phyloP scores from a whole-genome alignment of 2,888 invertebrate genomes.

The Augiades crinisus region DNA sequence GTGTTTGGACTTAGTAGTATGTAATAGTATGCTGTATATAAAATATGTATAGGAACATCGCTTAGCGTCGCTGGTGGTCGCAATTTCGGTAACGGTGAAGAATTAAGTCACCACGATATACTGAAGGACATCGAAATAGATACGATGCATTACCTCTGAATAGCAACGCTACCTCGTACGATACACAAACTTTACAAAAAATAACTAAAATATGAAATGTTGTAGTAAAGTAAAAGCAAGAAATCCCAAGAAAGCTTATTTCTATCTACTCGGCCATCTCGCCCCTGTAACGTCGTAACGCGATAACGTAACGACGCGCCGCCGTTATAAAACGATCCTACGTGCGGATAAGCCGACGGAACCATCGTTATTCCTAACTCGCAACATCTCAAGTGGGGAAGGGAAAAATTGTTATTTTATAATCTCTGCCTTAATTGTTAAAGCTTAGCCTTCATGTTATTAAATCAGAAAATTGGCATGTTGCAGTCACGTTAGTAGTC shows the following conservation, averaged over 20 bases:
- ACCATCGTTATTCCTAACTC: neutral
- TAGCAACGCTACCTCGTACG: neutral
- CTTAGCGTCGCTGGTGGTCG: too few relatives aligned
- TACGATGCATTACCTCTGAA: neutral
- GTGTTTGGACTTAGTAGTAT: too few relatives aligned
- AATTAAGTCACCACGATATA: too few relatives aligned
- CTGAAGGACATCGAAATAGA: too few relatives aligned
- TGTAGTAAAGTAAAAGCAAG: slow-evolving; percentile 7
- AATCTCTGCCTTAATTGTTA: neutral
- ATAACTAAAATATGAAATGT: neutral
- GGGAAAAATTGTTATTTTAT: slow-evolving; percentile 4
- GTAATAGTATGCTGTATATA: too few relatives aligned
- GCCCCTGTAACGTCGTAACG: slow-evolving; percentile 12
- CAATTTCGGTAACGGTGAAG: too few relatives aligned
- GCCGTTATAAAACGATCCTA: slow-evolving; percentile 19
- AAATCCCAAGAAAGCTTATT: slow-evolving; percentile 12
- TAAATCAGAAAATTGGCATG: too few relatives aligned
- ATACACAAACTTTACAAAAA: neutral
- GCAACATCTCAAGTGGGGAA: neutral
- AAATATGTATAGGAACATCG: too few relatives aligned
- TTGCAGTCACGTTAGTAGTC: too few relatives aligned
- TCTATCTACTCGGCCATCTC: slow-evolving; percentile 13
- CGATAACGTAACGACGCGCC: slow-evolving; percentile 15
- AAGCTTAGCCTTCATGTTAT: too few relatives aligned
- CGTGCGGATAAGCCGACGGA: slow-evolving; percentile 18